A percentile compares a stretch with the other conserved stretches of the same genome.
phyloP scores from a whole-genome alignment of 2,113 vertebrate genomes.

The Castor canadensis region DNA sequence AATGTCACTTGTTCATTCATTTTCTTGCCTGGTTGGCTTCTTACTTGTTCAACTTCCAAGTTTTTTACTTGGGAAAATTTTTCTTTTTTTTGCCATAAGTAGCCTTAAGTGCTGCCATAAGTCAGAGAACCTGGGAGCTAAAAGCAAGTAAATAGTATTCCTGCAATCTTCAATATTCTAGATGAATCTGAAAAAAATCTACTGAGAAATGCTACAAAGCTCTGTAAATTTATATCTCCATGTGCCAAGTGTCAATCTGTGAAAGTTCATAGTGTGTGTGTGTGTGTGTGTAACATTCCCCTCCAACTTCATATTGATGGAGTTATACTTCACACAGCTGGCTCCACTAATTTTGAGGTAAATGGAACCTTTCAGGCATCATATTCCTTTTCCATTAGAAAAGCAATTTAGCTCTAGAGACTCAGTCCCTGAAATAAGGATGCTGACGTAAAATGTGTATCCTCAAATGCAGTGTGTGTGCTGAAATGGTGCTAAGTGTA shows the following conservation, averaged over 20 bases:
- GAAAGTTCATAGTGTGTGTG: neutral
- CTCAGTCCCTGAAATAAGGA: neutral
- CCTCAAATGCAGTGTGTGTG: neutral
- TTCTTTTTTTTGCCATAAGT: neutral
- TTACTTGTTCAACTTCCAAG: neutral
- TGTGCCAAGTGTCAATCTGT: neutral
- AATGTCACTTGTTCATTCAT: neutral
- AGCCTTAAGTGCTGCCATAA: neutral
- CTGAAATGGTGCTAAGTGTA: neutral
- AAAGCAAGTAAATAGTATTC: neutral
- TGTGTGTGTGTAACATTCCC: neutral
- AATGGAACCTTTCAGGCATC: slow-evolving; percentile 3
- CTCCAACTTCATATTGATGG: neutral
- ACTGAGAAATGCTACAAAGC: neutral
- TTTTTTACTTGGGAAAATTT: neutral
- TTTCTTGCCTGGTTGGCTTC: slow-evolving; percentile 30
- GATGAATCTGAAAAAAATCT: neutral
- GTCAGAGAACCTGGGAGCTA: neutral
- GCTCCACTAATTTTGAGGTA: slow-evolving; percentile 6
- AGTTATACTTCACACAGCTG: neutral
- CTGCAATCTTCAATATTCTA: neutral
- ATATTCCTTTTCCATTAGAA: slow-evolving; percentile 51
- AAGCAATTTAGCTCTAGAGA: slow-evolving; percentile 42
- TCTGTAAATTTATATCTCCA: neutral
- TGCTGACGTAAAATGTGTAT: neutral